Conservation (phyloP, 2,888 invertebrate genomes). For the Nomada flava region DNA sequence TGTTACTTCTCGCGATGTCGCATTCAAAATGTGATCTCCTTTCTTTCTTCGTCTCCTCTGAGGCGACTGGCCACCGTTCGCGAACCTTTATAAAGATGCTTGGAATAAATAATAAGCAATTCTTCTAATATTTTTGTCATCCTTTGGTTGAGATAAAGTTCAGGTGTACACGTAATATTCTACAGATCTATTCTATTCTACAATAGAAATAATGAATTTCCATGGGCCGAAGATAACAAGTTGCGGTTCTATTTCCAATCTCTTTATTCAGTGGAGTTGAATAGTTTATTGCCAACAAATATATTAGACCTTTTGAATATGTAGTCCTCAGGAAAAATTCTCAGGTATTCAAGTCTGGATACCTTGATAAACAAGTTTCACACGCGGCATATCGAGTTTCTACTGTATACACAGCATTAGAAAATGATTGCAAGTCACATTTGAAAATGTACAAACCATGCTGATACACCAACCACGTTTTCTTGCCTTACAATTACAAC, state of each 20-base stretch:
- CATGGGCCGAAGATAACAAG: too few relatives aligned
- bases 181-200: too few relatives aligned
- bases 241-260: neutral
- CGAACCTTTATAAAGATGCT: slow-evolving; percentile 6
- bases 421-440: neutral
- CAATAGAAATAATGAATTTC: too few relatives aligned
- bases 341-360: slow-evolving; percentile 12
- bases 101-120: too few relatives aligned
- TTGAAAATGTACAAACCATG: slow-evolving; percentile 6
- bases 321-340: slow-evolving; percentile 11
- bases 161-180: too few relatives aligned
- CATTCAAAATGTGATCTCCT: slow-evolving; percentile 63
- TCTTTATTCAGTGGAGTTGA: neutral
- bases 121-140: too few relatives aligned
- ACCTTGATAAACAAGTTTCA: slow-evolving; percentile 38
- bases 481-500: neutral
- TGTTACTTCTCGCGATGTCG: slow-evolving; percentile 51
- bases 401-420: neutral
- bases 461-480: neutral
- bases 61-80: neutral
- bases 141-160: too few relatives aligned
- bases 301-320: slow-evolving; percentile 13
- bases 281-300: slow-evolving; percentile 8
- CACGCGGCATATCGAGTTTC: slow-evolving; percentile 2
- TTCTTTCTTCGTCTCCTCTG: slow-evolving; percentile 42